Evolutionary conservation across 2,113 vertebrate genomes (phyloP).

Genomic region (Naja naja): DNA sequence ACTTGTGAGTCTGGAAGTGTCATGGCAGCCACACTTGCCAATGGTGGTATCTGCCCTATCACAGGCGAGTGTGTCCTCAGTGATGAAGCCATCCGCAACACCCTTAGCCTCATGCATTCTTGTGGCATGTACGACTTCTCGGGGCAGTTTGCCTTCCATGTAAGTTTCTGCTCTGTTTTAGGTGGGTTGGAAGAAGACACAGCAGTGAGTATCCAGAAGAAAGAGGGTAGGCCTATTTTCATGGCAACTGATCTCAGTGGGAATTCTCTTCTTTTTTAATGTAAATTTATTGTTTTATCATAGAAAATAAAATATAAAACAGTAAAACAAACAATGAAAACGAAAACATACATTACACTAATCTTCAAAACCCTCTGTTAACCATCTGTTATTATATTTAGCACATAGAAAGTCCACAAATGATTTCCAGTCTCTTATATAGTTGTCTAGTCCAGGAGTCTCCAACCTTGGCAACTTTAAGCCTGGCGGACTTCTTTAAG

Average conservation of each 20-base stretch:
- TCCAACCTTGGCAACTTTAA: too few species aligned
- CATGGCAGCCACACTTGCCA: constrained; percentile 96
- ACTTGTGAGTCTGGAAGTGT: constrained; percentile 97
- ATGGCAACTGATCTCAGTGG: background rate
- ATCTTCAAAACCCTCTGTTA: too few species aligned
- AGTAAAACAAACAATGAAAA: too few species aligned
- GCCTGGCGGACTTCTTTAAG: too few species aligned
- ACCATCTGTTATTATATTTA: too few species aligned
- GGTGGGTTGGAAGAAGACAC: background rate
- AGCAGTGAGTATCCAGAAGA: background rate
- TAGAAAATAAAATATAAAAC: too few species aligned
- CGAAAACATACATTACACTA: too few species aligned
- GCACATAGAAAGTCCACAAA: too few species aligned
- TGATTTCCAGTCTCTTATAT: too few species aligned
- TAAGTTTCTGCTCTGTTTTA: constrained; percentile 69
- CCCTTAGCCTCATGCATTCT: constrained; percentile 96
- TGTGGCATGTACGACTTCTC: constrained; percentile 99
- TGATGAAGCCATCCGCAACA: constrained; percentile 92
- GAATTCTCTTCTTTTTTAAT: background rate
- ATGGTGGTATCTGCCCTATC: constrained; percentile 98
- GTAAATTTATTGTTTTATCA: too few species aligned
- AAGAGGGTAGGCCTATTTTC: background rate
- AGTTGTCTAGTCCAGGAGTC: too few species aligned
- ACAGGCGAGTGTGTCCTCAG: constrained; percentile 79
- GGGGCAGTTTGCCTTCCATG: constrained; percentile 97